These are phyloP conservation scores for Catagonus wagneri DNA, from an alignment of 2,113 vertebrate species.

Conservation along the genomic window DNA sequence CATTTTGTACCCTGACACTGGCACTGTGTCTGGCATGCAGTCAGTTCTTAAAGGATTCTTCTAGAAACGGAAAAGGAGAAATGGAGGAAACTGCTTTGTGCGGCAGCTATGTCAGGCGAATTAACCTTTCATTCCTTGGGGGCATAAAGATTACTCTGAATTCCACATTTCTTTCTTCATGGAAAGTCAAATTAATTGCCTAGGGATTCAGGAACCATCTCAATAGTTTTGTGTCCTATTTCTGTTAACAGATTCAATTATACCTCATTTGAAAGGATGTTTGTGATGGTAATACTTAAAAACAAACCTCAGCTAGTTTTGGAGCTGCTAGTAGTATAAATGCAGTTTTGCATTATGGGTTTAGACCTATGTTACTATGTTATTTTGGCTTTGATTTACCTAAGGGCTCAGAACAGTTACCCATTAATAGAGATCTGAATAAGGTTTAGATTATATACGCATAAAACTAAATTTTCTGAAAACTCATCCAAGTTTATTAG, in stretches of 20 bases:
- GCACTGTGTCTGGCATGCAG: not conserved
- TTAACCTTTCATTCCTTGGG: not conserved
- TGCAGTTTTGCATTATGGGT: not conserved
- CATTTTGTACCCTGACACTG: not conserved
- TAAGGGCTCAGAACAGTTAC: not conserved
- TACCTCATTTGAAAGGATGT: not conserved
- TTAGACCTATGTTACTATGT: not conserved
- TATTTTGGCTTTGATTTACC: not conserved
- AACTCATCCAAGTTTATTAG: not conserved
- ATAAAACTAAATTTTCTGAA: conserved; percentile 31
- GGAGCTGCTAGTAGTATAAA: not conserved
- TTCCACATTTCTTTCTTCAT: not conserved
- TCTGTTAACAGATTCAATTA: conserved; percentile 1
- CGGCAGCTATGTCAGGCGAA: not conserved
- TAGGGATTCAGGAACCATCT: not conserved
- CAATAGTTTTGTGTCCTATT: not conserved
- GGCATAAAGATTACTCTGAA: not conserved
- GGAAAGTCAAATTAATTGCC: not conserved
- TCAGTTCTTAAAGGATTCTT: not conserved
- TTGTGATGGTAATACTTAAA: conserved; percentile 5
- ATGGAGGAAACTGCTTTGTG: not conserved
- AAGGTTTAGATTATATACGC: not conserved
- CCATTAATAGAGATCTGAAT: not conserved
- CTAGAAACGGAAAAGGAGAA: not conserved
- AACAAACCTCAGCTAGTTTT: not conserved